phyloP scores from a whole-genome alignment of 2,113 vertebrate genomes.

The Rhineura floridana region DNA sequence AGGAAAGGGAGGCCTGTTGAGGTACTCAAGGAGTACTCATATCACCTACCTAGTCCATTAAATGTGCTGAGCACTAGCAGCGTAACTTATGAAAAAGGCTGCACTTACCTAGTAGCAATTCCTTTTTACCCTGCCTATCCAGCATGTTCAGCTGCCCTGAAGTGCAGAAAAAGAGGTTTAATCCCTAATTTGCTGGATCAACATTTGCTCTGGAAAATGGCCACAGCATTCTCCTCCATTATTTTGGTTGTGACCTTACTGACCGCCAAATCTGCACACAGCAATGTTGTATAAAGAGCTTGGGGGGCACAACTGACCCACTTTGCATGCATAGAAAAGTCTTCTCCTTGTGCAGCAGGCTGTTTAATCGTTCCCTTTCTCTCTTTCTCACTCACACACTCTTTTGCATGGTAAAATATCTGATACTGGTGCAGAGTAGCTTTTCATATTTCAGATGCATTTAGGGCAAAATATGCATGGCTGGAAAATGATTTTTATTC shows the following conservation, averaged over 20 bases:
- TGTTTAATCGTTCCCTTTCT: background rate
- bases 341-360: background rate
- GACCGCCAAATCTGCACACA: background rate
- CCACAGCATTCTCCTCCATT: background rate
- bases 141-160: background rate
- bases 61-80: background rate
- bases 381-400: background rate
- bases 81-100: background rate
- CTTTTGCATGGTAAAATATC: conserved; percentile 5
- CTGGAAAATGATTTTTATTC: conserved; percentile 2
- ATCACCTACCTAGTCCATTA: background rate
- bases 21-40: background rate
- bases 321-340: too few relatives aligned
- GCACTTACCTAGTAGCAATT: background rate
- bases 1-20: background rate
- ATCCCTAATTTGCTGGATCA: background rate
- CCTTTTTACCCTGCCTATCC: background rate
- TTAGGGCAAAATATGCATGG: background rate
- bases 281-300: background rate
- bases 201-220: background rate
- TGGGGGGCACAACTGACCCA: background rate
- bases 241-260: background rate
- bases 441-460: background rate
- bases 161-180: background rate
- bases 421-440: background rate